A percentile compares a stretch with the other conserved stretches of the same genome.
These are phyloP conservation scores for Notodonta ziczac DNA, from an alignment of 2,888 invertebrate species.

Conservation along the genomic window DNA sequence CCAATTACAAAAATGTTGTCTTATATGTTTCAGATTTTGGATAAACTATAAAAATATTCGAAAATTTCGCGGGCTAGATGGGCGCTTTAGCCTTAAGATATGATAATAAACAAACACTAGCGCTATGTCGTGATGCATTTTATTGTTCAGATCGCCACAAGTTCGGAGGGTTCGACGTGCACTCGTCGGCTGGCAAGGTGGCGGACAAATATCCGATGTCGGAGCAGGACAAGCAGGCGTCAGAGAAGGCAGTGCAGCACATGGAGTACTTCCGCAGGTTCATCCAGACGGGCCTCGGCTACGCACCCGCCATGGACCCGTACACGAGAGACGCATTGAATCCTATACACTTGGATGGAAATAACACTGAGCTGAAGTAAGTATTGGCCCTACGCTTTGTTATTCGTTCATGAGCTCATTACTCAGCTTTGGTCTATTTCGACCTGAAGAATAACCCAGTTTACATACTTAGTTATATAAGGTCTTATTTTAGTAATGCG, in stretches of 20 bases:
- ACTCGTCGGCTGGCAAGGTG: constrained; percentile 9
- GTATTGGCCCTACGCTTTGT: not conserved
- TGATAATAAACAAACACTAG: too few relatives aligned
- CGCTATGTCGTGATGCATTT: not conserved
- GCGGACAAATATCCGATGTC: constrained; percentile 17
- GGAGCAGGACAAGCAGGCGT: constrained; percentile 12
- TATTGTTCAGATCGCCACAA: not conserved
- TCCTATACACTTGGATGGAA: not conserved
- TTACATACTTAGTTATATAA: too few relatives aligned
- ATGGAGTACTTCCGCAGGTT: not conserved
- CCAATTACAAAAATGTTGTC: too few relatives aligned
- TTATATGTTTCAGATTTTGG: too few relatives aligned
- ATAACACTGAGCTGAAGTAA: not conserved
- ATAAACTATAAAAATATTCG: too few relatives aligned
- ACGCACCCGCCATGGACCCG: not conserved
- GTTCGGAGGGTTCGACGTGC: constrained; percentile 14
- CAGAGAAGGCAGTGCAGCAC: constrained; percentile 12
- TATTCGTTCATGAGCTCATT: too few relatives aligned
- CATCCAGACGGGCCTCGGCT: not conserved
- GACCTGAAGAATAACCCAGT: too few relatives aligned
- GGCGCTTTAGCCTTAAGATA: too few relatives aligned
- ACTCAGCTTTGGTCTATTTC: too few relatives aligned
- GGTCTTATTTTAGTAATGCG: too few relatives aligned
- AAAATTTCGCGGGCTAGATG: too few relatives aligned
- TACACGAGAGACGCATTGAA: not conserved